Evolutionary conservation across 1,140 invertebrate genomes (phyloP).

Genomic region (Scaptomyza hsui): DNA sequence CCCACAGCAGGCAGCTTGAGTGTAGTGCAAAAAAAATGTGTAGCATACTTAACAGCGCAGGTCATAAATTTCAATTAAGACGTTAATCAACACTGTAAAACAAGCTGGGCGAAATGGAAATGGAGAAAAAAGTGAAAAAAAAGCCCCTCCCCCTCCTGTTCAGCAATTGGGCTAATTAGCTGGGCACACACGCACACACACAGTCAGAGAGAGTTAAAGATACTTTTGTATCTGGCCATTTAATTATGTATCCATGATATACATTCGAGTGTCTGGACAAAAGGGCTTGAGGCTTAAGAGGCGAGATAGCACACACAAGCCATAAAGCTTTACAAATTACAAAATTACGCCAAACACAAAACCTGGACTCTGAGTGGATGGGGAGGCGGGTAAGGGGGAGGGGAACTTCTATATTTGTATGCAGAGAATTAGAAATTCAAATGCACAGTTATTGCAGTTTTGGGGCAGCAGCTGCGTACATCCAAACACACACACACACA

Average conservation of each 20-base stretch:
- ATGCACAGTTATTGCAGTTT: conserved; percentile 15
- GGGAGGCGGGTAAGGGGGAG: background rate
- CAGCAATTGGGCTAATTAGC: conserved; percentile 10
- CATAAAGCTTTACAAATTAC: conserved; percentile 37
- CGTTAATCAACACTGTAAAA: conserved; percentile 50
- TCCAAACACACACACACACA: too few species aligned
- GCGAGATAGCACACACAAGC: background rate
- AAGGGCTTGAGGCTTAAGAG: background rate
- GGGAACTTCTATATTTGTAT: background rate
- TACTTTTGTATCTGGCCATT: conserved; percentile 20
- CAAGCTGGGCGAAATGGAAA: conserved; percentile 3
- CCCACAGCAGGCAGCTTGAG: background rate
- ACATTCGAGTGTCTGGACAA: conserved; percentile 6
- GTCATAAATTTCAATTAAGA: conserved; percentile 78
- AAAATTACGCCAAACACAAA: conserved; percentile 23
- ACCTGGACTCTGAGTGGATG: background rate
- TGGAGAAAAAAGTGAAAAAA: background rate
- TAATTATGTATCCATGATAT: conserved; percentile 27
- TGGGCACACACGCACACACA: background rate
- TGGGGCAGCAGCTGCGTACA: too few species aligned
- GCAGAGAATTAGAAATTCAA: conserved; percentile 34
- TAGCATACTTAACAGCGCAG: conserved; percentile 59
- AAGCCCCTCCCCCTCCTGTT: background rate
- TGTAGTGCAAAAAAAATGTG: conserved; percentile 38
- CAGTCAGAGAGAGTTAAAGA: background rate